Percentiles rank a stretch among this genome's conserved stretches.
Evolutionary conservation across 2,113 vertebrate species (phyloP).

Genomic region (Pelusios castaneus): DNA sequence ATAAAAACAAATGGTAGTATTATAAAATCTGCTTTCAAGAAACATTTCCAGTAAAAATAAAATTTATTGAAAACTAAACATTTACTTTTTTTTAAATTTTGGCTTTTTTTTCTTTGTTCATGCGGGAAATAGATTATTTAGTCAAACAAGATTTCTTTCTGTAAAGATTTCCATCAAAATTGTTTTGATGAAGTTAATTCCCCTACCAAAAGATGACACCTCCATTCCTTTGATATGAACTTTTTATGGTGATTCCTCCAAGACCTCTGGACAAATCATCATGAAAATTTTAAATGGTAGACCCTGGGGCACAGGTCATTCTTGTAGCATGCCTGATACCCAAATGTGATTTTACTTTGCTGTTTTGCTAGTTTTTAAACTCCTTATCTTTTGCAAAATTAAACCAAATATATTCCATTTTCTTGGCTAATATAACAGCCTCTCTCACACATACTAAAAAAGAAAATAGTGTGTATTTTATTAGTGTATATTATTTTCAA

Average conservation of each 20-base stretch:
- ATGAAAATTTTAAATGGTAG: neutral
- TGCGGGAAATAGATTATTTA: neutral
- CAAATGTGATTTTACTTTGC: neutral
- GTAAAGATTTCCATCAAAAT: neutral
- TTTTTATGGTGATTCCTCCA: neutral
- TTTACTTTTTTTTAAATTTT: neutral
- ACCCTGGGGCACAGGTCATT: neutral
- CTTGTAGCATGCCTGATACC: neutral
- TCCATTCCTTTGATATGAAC: neutral
- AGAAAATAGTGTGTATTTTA: too few relatives aligned
- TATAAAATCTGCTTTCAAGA: neutral
- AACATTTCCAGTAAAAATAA: neutral
- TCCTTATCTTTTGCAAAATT: neutral
- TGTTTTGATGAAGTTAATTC: neutral
- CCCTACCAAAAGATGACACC: neutral
- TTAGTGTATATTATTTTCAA: neutral
- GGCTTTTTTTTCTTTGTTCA: neutral
- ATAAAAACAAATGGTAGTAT: too few relatives aligned
- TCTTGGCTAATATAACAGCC: neutral
- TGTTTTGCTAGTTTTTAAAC: neutral
- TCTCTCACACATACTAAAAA: neutral
- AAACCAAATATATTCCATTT: neutral
- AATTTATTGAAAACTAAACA: neutral
- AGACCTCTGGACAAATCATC: neutral
- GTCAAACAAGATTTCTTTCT: neutral